Evolutionary conservation across 1,140 invertebrate species (phyloP).

Genomic region (Copidosoma floridanum): DNA sequence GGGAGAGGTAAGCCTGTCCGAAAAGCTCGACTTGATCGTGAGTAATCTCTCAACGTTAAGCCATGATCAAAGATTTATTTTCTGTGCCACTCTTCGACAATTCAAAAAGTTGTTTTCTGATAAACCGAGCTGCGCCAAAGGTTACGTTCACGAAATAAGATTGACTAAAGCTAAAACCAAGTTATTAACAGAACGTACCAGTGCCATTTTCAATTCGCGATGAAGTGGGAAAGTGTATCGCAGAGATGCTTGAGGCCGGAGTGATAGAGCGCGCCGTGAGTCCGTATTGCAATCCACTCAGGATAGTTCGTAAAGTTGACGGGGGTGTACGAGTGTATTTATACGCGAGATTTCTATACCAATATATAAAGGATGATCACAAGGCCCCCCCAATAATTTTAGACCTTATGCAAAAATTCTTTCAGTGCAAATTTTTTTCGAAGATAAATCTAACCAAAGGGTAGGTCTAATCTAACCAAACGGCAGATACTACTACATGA

Average conservation of each 20-base stretch:
- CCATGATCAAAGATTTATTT: constrained; percentile 1
- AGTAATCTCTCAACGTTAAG: background rate
- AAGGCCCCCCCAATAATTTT: constrained; percentile 29
- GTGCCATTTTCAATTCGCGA: constrained; percentile 15
- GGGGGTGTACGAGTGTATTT: constrained; percentile 25
- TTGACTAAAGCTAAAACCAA: constrained; percentile 11
- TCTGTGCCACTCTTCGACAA: constrained; percentile 8
- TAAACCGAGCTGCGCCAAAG: constrained; percentile 16
- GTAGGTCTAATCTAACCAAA: too few species aligned
- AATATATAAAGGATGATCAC: constrained; percentile 29
- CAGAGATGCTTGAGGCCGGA: constrained; percentile 18
- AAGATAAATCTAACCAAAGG: constrained; percentile 31
- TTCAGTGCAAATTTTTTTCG: constrained; percentile 22
- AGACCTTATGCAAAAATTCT: constrained; percentile 18
- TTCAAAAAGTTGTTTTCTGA: constrained; percentile 22
- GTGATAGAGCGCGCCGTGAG: constrained; percentile 28
- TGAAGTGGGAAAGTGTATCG: constrained; percentile 7
- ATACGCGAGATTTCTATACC: constrained; percentile 30
- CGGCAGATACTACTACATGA: constrained; percentile 28
- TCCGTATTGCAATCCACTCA: constrained; percentile 28
- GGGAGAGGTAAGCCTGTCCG: background rate
- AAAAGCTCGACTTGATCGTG: background rate
- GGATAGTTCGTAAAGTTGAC: constrained; percentile 28
- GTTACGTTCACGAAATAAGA: constrained; percentile 25
- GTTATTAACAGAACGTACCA: constrained; percentile 25